Base-by-base conservation (phyloP, 2,797 vertebrate species). In the Takifugu ocellatus region DNA sequence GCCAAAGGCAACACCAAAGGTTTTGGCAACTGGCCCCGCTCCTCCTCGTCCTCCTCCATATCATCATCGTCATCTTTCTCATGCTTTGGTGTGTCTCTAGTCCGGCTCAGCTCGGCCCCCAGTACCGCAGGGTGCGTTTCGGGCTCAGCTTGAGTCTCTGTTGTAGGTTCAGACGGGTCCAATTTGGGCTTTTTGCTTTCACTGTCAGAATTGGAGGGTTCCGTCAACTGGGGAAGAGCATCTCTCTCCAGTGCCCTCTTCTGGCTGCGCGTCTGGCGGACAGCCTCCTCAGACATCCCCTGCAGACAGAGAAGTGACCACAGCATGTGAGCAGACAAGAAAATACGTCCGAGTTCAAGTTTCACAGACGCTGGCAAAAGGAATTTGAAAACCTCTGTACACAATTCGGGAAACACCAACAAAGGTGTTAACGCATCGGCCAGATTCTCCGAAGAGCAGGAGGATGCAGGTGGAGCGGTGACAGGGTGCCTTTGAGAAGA, bases 231-330 rank as follows among this genome's bases (percentile, higher is more conserved):
- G 1, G 92, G 89, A 0, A 68, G 68, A 5, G 78, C 60, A 49
- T 96, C 95, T 46, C 86, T 90, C 78, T 95, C 96, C 80, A 96
- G 87, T 0, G 93, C 94, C 78, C 96, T 93, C 83, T 97, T 99
- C 85, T 97, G 96, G 90, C 95, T 98, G 43, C 96, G 93, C 27
- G 95, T 99, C 88, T 93, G 92, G 84, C 96, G 95, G 77, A 92
- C 90, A 61, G 91, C 91, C 81, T 97, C 96, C 80, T 97, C 96
- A 53, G 94, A 96, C 96, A 99, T 99, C 70, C 81, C 89, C 84
- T 86, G 72, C 45, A 64, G 55, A 81, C 6, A 39, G 39, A 55
- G n/a, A 70, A 62, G 58, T 17, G 16, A 54, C 45, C 24, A 6
- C 5, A 42, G 61, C 51, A 55, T 3, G 1, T 64, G 4, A 27